phyloP scores from a whole-genome alignment of 2,888 invertebrate genomes.

The Noctua janthe region DNA sequence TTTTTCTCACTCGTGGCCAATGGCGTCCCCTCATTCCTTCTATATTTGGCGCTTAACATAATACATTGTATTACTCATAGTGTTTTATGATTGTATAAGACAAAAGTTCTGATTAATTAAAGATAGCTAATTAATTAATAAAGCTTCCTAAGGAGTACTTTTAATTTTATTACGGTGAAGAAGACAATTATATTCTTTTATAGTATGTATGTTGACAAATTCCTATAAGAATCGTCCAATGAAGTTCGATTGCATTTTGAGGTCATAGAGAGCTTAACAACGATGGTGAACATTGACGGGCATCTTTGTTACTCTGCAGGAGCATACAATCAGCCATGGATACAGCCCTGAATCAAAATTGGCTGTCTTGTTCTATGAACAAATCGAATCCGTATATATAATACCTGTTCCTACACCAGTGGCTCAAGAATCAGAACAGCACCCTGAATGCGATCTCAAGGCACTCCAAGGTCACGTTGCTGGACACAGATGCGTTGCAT shows the following conservation, averaged over 20 bases:
- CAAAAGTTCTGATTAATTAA: constrained; percentile 5
- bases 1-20: not conserved
- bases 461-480: too few relatives aligned
- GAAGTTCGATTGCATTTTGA: not conserved
- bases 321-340: too few relatives aligned
- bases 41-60: not conserved
- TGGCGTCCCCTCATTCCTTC: not conserved
- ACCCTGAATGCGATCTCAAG: not conserved
- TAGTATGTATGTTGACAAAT: not conserved
- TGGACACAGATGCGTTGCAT: not conserved
- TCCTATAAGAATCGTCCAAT: not conserved
- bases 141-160: not conserved
- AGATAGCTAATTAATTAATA: constrained; percentile 11
- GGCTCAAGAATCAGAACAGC: not conserved
- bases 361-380: not conserved
- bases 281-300: not conserved
- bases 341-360: not conserved
- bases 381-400: not conserved
- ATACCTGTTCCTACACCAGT: too few relatives aligned
- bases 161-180: not conserved
- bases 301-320: not conserved
- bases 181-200: not conserved
- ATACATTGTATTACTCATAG: not conserved
- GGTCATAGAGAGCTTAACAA: not conserved
- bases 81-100: constrained; percentile 8